Base-by-base conservation (phyloP, 2,113 vertebrate species). In the Pangasianodon hypophthalmus region DNA sequence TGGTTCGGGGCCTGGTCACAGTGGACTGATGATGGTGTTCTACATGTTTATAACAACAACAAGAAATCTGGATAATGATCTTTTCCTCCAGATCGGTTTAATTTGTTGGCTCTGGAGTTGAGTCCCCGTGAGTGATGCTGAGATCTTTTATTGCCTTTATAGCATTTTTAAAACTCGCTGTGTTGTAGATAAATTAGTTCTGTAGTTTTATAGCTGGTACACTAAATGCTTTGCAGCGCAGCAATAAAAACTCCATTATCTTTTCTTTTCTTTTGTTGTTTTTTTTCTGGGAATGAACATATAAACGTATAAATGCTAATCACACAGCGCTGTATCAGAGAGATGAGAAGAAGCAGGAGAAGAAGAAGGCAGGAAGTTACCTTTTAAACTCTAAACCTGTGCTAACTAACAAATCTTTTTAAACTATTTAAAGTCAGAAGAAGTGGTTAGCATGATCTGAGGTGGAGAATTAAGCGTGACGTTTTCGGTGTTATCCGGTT, bases 181-280 rank as follows among this genome's bases (percentile, higher is more conserved):
- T 50, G 62, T 50, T 52, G 29, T 32, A 32, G 84, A 69, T 86
- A 21, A 86, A 86, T 69, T 2, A 86, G 62, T 69, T 52, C 18
- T 48, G 44, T 67, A 69, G 14, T 18, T 52, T 69, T 69, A 67
- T 69, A 86, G 60, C 60, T 0, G 26, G 6, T 48, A 67, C 41
- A 11, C 26, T 85, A 69, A 84, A n/a, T 19, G 19, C 84, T 86
- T 86, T 69, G 26, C 44, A 32, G 62, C 4, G 6, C 84, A 86
- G 62, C 62, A 86, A 69, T 69, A 86, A 67, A 86, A 86, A 50
- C 44, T 32, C 14, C 29, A 52, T 86, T 86, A 86, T 50, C 84
- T 32, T 85, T 50, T 50, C 13, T 37, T 37, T 37, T 37, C 37
- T 37, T 37, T 37, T 48, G 50, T 48, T 16, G 37, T 44, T n/a